A percentile compares a stretch with the other conserved stretches of the same genome.
Conservation (phyloP, 2,888 invertebrate genomes). For the Callosobruchus maculatus region DNA sequence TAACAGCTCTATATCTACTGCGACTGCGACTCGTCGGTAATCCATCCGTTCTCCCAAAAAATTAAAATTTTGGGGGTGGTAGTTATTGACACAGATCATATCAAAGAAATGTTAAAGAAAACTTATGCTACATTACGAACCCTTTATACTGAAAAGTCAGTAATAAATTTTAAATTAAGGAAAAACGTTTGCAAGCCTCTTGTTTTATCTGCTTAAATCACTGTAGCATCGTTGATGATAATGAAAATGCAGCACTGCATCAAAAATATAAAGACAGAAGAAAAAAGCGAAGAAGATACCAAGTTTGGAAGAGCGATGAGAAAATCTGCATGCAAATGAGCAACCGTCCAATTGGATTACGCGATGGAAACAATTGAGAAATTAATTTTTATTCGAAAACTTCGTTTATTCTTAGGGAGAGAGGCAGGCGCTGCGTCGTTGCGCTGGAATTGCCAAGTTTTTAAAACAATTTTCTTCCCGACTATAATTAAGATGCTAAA, state of each 20-base stretch:
- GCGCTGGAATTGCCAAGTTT: slow-evolving; percentile 30
- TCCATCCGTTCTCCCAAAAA: no score
- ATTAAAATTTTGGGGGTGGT: no score
- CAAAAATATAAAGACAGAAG: neutral
- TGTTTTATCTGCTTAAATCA: no score
- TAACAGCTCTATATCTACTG: no score
- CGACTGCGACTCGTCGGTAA: no score
- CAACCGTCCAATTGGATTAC: slow-evolving; percentile 31
- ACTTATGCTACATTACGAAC: no score
- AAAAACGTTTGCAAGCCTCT: no score
- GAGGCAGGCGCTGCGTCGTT: slow-evolving; percentile 11
- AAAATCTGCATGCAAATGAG: slow-evolving; percentile 20
- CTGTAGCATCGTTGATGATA: no score
- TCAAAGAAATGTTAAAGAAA: no score
- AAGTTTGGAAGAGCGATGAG: neutral
- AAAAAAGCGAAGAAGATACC: neutral
- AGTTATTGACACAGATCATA: no score
- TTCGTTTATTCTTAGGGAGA: slow-evolving; percentile 20
- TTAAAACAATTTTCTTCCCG: slow-evolving; percentile 27
- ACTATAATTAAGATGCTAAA: slow-evolving; percentile 31
- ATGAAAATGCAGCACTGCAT: neutral
- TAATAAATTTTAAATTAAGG: no score
- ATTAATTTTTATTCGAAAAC: slow-evolving; percentile 37
- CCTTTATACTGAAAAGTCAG: no score
- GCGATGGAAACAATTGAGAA: slow-evolving; percentile 29